Conservation (phyloP, 37 sponge, comb jelly and placozoan genomes). For the Axinella damicornis region DNA sequence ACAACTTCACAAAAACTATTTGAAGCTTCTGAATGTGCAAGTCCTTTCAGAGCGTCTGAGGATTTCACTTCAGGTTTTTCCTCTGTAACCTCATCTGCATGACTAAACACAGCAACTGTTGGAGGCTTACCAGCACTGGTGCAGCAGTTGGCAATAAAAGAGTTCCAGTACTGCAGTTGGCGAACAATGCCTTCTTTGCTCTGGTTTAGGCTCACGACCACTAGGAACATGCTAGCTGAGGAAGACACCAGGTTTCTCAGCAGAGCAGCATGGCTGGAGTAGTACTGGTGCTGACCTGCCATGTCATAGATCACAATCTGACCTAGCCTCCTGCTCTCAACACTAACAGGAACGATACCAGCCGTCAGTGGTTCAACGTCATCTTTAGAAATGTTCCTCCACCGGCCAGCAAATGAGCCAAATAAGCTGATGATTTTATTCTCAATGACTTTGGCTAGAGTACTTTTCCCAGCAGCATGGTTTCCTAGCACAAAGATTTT, state of each 20-base stretch:
- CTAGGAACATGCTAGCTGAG: not conserved
- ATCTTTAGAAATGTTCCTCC: not conserved
- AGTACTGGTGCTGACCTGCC: constrained; percentile 11
- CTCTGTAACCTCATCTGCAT: constrained; percentile 11
- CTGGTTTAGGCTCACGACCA: not conserved
- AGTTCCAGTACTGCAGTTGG: constrained; percentile 18
- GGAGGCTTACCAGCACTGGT: not conserved
- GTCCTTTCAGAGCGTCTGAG: not conserved
- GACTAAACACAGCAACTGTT: not conserved
- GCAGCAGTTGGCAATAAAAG: constrained; percentile 7
- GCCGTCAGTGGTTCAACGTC: not conserved
- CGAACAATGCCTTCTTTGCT: not conserved
- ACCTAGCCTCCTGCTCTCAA: not conserved
- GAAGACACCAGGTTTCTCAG: constrained; percentile 3
- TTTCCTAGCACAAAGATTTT: constrained; percentile 8
- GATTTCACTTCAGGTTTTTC: not conserved
- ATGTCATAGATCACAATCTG: constrained; percentile 16
- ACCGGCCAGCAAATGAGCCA: not conserved
- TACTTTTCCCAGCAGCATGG: constrained; percentile 9
- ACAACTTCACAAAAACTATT: not conserved
- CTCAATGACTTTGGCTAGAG: not conserved
- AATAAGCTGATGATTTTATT: not conserved
- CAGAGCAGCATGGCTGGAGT: constrained; percentile 14
- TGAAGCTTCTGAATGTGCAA: not conserved
- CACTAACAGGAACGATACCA: not conserved